Evolutionary conservation across 2,888 invertebrate species (phyloP).

Genomic region (Falcaria lacertinaria): DNA sequence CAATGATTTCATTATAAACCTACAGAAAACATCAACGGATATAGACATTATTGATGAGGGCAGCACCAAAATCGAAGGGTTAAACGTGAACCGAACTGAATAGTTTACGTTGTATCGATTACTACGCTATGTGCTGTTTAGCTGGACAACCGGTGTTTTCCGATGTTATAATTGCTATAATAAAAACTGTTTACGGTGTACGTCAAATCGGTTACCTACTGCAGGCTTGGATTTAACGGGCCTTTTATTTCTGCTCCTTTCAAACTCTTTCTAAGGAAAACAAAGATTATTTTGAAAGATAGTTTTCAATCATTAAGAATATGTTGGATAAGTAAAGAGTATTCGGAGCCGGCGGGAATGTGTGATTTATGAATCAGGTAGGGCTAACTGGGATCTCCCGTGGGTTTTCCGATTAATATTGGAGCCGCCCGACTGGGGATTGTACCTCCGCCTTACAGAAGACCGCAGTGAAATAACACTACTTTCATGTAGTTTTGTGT

Average conservation of each 20-base stretch:
- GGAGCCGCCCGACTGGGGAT: too few species aligned
- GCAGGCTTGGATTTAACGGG: conserved; percentile 6
- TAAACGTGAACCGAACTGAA: conserved; percentile 19
- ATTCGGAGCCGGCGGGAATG: too few species aligned
- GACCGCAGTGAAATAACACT: too few species aligned
- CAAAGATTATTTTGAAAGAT: too few species aligned
- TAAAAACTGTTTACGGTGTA: conserved; percentile 35
- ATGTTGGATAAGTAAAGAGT: too few species aligned
- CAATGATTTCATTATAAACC: not conserved
- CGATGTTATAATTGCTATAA: conserved; percentile 38
- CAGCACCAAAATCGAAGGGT: conserved; percentile 8
- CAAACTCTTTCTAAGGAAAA: conserved; percentile 3
- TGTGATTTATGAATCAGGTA: too few species aligned
- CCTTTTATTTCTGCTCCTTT: conserved; percentile 10
- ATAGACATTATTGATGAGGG: not conserved
- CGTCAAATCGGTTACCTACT: conserved; percentile 32
- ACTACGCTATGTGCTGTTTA: conserved; percentile 15
- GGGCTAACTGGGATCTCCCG: too few species aligned
- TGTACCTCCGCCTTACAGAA: too few species aligned
- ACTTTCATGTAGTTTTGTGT: too few species aligned
- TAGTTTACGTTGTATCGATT: conserved; percentile 38
- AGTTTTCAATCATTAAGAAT: too few species aligned
- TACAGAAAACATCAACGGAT: not conserved
- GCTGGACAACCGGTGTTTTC: conserved; percentile 30
- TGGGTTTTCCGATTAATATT: too few species aligned